Conservation (phyloP, 23 tunicate species). For the Aplidium turbinatum region DNA sequence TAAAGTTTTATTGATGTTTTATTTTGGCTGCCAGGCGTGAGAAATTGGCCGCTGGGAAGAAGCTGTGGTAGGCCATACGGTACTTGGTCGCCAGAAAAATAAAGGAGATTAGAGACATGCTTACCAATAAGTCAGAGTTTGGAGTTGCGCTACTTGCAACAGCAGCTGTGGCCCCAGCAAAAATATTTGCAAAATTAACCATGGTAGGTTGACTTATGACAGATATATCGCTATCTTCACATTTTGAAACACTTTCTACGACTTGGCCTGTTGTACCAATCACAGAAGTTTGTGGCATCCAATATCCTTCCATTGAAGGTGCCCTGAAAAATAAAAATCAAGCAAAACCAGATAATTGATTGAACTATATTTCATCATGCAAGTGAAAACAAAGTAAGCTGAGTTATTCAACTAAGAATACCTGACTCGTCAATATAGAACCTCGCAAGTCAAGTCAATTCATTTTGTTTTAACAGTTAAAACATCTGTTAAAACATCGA, state of each 20-base stretch:
- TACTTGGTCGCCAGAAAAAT: too few species aligned
- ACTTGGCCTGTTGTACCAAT: constrained; percentile 13
- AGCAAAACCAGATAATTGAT: background rate
- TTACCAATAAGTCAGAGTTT: constrained; percentile 32
- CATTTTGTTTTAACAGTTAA: too few species aligned
- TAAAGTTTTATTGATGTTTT: too few species aligned
- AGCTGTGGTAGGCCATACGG: too few species aligned
- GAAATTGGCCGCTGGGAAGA: too few species aligned
- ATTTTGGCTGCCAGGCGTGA: too few species aligned
- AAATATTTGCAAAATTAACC: constrained; percentile 79
- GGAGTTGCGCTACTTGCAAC: constrained; percentile 59
- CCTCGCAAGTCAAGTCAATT: too few species aligned
- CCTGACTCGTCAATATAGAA: background rate
- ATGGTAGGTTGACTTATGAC: constrained; percentile 60
- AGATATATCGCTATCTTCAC: constrained; percentile 51
- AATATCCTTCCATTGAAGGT: constrained; percentile 28
- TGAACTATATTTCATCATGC: too few species aligned
- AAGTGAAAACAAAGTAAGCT: background rate
- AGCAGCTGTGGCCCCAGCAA: constrained; percentile 91
- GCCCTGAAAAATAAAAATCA: background rate
- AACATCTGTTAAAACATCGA: too few species aligned
- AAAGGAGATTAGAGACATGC: too few species aligned
- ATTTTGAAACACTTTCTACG: constrained; percentile 9
- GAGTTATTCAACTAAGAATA: background rate
- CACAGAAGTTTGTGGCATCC: constrained; percentile 30